Percentiles rank a stretch among this genome's conserved stretches.
phyloP scores from a whole-genome alignment of 2,888 invertebrate genomes.

The Apamea monoglypha region DNA sequence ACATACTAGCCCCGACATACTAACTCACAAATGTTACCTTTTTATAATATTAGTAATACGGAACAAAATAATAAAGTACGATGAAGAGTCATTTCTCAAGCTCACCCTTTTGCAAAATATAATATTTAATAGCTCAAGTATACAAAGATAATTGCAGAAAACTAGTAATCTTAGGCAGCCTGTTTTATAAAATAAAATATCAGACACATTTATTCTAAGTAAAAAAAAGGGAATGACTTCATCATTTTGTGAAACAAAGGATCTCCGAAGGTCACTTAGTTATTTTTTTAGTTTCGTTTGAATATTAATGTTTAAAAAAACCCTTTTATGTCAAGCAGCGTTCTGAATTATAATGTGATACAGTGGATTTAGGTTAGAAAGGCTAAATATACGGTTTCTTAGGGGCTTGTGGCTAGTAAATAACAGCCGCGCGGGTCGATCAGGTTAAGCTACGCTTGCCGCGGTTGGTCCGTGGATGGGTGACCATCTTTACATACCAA shows the following conservation, averaged over 20 bases:
- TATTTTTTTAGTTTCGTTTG: background rate
- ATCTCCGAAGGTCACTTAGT: slow-evolving; percentile 3
- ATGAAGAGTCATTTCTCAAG: background rate
- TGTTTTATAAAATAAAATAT: background rate
- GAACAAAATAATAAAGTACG: background rate
- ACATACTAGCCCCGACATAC: too few species aligned
- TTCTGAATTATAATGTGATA: background rate
- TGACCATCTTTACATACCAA: too few species aligned
- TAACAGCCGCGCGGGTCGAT: too few species aligned
- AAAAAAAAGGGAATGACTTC: slow-evolving; percentile 1
- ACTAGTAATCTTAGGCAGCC: background rate
- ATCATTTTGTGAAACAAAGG: background rate
- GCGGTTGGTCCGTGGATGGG: too few species aligned
- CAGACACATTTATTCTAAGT: background rate
- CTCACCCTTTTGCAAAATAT: background rate
- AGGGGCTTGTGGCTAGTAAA: too few species aligned
- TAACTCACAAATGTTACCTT: too few species aligned
- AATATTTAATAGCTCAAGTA: slow-evolving; percentile 5
- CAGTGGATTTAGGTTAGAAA: background rate
- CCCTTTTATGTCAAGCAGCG: background rate
- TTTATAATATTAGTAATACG: too few species aligned
- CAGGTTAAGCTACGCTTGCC: too few species aligned
- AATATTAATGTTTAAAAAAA: background rate
- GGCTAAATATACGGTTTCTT: too few species aligned
- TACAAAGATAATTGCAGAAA: background rate